Evolutionary conservation across 2,113 vertebrate genomes (phyloP), one percentile per base, ranked within the genome.

Genomic region (Oncorhynchus keta): DNA sequence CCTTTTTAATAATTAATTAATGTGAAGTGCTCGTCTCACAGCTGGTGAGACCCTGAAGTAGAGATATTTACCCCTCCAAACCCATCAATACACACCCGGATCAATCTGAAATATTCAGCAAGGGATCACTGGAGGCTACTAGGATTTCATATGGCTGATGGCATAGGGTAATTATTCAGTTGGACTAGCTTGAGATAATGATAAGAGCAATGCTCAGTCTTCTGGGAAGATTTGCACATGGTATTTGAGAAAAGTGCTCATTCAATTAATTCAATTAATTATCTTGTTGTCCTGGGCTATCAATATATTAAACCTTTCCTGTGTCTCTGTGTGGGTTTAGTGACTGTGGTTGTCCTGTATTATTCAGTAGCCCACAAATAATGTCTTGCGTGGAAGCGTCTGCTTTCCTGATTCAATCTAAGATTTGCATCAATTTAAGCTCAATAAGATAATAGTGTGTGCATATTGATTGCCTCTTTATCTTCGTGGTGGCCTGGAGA

Each of bases 1-100:
- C 26, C 70, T 45, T 49, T 72, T 72, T 59, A 57, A 73, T 61
- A 73, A 55, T 61, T 61, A 24, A 26, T 73, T 61, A 73, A 16
- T 61, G 30, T 20, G 11, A 3, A 35, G 55, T 48, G 49, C 8
- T 61, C 26, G 5, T 73, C 28, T 61, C 71, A 30, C 24, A 9
- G 24, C 49, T 51, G 12, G 51, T 18, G 22, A 13, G 49, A 22
- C 20, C 26, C 18, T 28, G 28, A 20, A 59, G 30, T 18, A 61
- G 28, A 73, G 30, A 73, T 57, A 59, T 61, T 61, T 20, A 26
- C 55, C 71, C 3, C 48, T 22, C 45, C 35, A 7, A 22, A 20
- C 13, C 45, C 48, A 45, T 22, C 69, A 49, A n/a, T 22, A 13
- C 11, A 71, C 22, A 24, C 35, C 45, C 16, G 4, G 68, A 8